These are phyloP conservation scores for Benitochromis conjunctus DNA, from an alignment of 2,113 vertebrate genomes.

Conservation along the genomic window DNA sequence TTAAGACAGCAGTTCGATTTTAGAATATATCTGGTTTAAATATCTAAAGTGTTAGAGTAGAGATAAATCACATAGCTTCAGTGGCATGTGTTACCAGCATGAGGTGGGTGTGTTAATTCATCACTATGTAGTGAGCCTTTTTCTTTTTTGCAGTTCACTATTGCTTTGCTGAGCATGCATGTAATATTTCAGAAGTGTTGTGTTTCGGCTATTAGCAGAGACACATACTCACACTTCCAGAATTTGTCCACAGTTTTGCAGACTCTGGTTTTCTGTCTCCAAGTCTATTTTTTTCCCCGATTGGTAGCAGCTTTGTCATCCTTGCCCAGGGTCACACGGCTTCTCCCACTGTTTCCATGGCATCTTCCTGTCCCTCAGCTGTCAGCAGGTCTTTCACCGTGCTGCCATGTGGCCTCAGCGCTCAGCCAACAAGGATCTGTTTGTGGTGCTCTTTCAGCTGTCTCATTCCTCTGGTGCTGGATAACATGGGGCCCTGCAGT, in stretches of 20 bases:
- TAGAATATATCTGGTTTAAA: neutral
- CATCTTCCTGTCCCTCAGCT: constrained; percentile 52
- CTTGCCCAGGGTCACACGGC: neutral
- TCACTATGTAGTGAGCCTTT: neutral
- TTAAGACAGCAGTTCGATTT: neutral
- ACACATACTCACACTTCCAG: neutral
- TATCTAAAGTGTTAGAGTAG: neutral
- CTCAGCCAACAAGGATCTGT: constrained; percentile 49
- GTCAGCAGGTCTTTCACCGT: constrained; percentile 54
- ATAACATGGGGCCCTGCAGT: constrained; percentile 46
- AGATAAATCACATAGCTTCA: neutral
- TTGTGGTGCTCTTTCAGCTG: constrained; percentile 67
- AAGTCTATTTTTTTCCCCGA: neutral
- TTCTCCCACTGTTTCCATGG: constrained; percentile 29
- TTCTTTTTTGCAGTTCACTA: neutral
- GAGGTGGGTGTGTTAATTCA: neutral
- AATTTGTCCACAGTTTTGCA: neutral
- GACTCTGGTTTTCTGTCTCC: neutral
- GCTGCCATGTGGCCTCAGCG: constrained; percentile 41
- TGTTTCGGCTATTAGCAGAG: neutral
- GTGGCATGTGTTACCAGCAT: neutral
- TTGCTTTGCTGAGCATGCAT: neutral
- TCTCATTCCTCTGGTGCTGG: constrained; percentile 68
- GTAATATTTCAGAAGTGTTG: neutral
- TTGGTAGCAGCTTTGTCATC: neutral